phyloP scores from a whole-genome alignment of 2,797 vertebrate genomes.

The Sarcoramphus papa region DNA sequence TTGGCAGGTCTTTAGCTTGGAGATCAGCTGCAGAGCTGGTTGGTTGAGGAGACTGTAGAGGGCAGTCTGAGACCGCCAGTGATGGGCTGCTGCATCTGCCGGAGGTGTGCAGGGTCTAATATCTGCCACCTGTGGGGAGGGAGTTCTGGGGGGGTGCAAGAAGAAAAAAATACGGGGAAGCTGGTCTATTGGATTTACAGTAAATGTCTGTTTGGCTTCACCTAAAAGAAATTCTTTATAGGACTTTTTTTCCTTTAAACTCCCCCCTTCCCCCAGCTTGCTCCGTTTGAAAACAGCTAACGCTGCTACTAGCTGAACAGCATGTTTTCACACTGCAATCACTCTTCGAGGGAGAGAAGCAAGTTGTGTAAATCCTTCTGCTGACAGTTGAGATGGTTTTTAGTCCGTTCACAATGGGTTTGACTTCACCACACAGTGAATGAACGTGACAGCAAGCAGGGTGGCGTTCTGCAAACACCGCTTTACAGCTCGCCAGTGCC shows the following conservation, averaged over 20 bases:
- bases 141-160: neutral
- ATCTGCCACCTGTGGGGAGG: constrained; percentile 59
- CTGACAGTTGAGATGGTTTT: constrained; percentile 48
- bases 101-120: neutral
- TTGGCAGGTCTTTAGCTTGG: constrained; percentile 50
- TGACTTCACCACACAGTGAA: neutral
- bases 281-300: constrained; percentile 16
- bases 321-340: constrained; percentile 22
- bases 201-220: constrained; percentile 46
- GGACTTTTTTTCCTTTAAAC: neutral
- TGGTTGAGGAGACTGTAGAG: constrained; percentile 72
- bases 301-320: constrained; percentile 5
- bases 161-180: constrained; percentile 27
- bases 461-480: neutral
- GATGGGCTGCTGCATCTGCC: neutral
- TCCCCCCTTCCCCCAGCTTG: neutral
- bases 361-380: constrained; percentile 38
- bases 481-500: neutral
- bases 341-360: neutral
- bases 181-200: constrained; percentile 30
- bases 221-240: constrained; percentile 43
- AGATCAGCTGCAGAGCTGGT: neutral
- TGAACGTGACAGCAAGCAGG: neutral
- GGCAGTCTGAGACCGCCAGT: constrained; percentile 78
- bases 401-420: constrained; percentile 1